Percentiles rank a stretch among this genome's conserved stretches.
Evolutionary conservation across 2,888 invertebrate genomes (phyloP).

Genomic region (Scaptomyza caliginosa): DNA sequence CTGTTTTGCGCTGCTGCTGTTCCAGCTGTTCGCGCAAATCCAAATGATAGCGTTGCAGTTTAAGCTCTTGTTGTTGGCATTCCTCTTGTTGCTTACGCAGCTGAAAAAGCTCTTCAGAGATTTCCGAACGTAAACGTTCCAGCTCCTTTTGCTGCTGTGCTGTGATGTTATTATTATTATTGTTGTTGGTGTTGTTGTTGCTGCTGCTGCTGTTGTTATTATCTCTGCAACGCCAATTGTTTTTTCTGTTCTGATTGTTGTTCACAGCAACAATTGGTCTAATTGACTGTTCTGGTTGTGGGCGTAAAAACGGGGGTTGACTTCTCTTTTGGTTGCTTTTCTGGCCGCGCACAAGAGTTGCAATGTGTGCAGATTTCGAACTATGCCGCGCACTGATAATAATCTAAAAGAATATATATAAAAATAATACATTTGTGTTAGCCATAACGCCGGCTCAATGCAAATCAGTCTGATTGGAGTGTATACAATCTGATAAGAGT

Average conservation of each 20-base stretch:
- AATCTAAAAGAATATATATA: constrained; percentile 49
- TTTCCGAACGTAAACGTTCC: constrained; percentile 8
- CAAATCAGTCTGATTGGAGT: constrained; percentile 21
- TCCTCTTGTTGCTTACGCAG: constrained; percentile 14
- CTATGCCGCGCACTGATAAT: constrained; percentile 74
- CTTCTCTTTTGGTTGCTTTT: constrained; percentile 55
- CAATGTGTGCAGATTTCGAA: constrained; percentile 79
- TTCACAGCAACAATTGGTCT: constrained; percentile 1
- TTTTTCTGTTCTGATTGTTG: neutral
- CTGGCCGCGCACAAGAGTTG: constrained; percentile 79
- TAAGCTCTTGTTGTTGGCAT: constrained; percentile 4
- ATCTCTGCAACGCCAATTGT: too few relatives aligned
- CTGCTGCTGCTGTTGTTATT: neutral
- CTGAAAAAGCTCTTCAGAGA: constrained; percentile 50
- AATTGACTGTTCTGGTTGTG: neutral
- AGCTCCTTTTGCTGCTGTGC: constrained; percentile 29
- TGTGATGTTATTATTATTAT: neutral
- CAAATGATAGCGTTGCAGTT: constrained; percentile 18
- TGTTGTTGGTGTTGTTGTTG: neutral
- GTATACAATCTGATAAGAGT: constrained; percentile 39
- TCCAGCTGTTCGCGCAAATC: constrained; percentile 15
- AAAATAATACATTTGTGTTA: neutral
- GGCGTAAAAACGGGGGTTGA: neutral
- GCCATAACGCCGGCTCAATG: neutral
- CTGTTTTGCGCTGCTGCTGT: constrained; percentile 28